These are phyloP conservation scores for Phylloscopus collybita DNA, from an alignment of 2,797 vertebrate species.

Conservation along the genomic window DNA sequence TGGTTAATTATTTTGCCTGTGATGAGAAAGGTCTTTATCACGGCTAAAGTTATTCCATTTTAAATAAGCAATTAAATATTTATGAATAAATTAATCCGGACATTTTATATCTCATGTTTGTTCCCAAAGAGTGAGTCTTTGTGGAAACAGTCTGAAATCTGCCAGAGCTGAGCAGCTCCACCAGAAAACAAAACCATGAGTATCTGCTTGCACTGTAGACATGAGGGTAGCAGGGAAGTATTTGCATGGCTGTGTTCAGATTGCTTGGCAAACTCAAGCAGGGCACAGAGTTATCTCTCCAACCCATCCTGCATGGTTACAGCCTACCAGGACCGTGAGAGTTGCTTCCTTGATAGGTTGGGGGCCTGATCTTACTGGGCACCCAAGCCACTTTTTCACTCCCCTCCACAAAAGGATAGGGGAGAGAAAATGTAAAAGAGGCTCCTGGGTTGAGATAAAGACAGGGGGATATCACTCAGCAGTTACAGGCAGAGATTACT, in stretches of 20 bases:
- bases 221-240: not conserved
- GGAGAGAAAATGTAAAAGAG: not conserved
- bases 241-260: not conserved
- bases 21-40: not conserved
- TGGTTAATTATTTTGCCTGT: not conserved
- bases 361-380: not conserved
- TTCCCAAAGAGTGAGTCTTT: not conserved
- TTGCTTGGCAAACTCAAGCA: not conserved
- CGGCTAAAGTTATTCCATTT: not conserved
- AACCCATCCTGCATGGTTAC: not conserved
- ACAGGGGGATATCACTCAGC: not conserved
- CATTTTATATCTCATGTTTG: not conserved
- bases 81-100: not conserved
- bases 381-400: not conserved
- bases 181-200: not conserved
- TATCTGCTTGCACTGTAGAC: not conserved
- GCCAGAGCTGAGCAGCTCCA: not conserved
- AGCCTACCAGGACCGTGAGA: rapidly evolving
- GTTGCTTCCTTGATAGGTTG: not conserved
- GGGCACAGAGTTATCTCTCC: not conserved
- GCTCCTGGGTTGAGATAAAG: not conserved
- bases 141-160: not conserved
- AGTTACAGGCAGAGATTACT: not conserved
- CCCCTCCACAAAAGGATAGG: not conserved
- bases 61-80: not conserved